Percentiles rank a stretch among this genome's conserved stretches.
These are phyloP conservation scores for Speoplatyrhinus poulsoni DNA, from an alignment of 2,113 vertebrate genomes.

Conservation along the genomic window DNA sequence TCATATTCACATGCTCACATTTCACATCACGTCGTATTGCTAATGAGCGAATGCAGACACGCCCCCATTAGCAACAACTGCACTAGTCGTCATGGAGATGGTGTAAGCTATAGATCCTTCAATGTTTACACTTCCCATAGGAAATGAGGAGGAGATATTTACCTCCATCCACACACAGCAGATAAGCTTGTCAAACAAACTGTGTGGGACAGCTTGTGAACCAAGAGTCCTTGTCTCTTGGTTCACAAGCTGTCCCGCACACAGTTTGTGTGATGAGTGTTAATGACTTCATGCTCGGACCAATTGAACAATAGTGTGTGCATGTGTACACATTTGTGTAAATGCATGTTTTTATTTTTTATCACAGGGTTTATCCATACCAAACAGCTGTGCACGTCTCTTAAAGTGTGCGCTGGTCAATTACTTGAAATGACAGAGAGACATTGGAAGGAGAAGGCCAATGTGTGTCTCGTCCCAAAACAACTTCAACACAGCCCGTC, in stretches of 20 bases:
- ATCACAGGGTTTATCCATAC: constrained; percentile 24
- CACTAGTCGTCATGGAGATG: constrained; percentile 10
- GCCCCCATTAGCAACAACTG: constrained; percentile 16
- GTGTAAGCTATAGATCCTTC: constrained; percentile 17
- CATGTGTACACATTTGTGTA: constrained; percentile 13
- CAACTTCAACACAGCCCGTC: constrained; percentile 37
- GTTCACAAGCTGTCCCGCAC: constrained; percentile 47
- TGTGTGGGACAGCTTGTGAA: constrained; percentile 33
- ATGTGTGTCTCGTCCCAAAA: constrained; percentile 42
- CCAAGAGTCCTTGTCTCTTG: no score
- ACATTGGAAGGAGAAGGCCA: constrained; percentile 6
- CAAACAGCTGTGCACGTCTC: constrained; percentile 16
- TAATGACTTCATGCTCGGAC: constrained; percentile 22
- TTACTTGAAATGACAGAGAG: constrained; percentile 11
- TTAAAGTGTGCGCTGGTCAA: background rate
- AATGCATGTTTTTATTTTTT: background rate
- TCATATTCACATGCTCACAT: no score
- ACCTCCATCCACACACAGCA: constrained; percentile 23
- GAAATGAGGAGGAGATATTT: constrained; percentile 28
- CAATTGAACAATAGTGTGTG: background rate
- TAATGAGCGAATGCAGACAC: no score
- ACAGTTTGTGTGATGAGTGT: constrained; percentile 55
- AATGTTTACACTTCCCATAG: constrained; percentile 33
- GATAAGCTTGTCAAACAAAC: constrained; percentile 63
- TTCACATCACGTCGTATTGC: no score